phyloP scores from a whole-genome alignment of 1,140 invertebrate genomes.

The Psix sp. region DNA sequence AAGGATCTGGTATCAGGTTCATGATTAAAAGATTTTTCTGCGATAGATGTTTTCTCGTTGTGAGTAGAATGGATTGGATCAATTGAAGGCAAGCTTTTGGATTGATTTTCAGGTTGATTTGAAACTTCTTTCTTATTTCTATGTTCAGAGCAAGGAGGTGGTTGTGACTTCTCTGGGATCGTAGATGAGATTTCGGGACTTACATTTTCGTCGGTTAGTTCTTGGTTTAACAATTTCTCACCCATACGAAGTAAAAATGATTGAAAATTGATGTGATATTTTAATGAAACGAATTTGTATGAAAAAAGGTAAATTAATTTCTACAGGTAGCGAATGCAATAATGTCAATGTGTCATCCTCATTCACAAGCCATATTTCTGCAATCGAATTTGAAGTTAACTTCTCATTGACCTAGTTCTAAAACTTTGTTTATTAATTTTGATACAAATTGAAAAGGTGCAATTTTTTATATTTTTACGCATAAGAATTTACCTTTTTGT shows the following conservation, averaged over 20 bases:
- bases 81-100: background rate
- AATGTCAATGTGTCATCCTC: background rate
- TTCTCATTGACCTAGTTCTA: background rate
- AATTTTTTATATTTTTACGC: background rate
- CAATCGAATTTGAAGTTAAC: background rate
- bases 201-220: background rate
- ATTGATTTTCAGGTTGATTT: background rate
- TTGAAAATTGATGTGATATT: background rate
- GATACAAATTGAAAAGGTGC: background rate
- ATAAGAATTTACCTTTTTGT: background rate
- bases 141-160: background rate
- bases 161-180: background rate
- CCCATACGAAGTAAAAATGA: background rate
- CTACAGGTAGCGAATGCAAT: background rate
- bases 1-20: background rate
- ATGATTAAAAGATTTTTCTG: background rate
- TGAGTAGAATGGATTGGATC: background rate
- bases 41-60: background rate
- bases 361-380: background rate
- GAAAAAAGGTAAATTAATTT: background rate
- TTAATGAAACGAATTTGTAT: background rate
- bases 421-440: background rate
- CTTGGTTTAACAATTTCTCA: background rate
- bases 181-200: background rate
- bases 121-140: background rate